Conservation (phyloP, 2,113 vertebrate species). For the Ceuthmochares aereus region DNA sequence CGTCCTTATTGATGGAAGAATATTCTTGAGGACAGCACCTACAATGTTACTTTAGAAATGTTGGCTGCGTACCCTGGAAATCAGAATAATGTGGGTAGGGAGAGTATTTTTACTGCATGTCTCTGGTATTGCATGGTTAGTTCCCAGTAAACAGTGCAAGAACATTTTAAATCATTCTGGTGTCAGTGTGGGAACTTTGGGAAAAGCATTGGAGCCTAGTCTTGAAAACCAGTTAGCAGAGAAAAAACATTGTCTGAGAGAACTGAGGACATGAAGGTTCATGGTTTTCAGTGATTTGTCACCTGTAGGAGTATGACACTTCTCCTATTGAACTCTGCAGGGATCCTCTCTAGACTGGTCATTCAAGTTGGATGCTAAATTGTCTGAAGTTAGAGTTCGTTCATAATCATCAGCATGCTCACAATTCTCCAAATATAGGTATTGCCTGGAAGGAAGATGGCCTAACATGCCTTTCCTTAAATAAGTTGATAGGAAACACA, state of each 20-base stretch:
- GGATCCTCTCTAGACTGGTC: background rate
- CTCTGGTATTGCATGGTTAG: background rate
- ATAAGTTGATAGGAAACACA: background rate
- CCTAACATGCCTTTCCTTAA: background rate
- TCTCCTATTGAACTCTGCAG: background rate
- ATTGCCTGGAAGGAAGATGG: background rate
- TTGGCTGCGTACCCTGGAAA: background rate
- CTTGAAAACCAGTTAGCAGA: background rate
- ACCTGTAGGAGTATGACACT: background rate
- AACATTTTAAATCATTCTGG: background rate
- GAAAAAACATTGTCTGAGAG: background rate
- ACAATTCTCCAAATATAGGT: background rate
- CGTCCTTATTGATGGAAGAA: slow-evolving; percentile 13
- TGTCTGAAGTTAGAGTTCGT: background rate
- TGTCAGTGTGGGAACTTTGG: background rate
- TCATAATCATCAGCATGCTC: background rate
- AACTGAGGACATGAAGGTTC: background rate
- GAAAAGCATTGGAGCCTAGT: background rate
- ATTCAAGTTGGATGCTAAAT: background rate
- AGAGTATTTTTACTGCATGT: background rate
- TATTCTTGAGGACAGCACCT: slow-evolving; percentile 36
- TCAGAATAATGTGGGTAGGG: background rate
- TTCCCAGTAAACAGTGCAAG: background rate
- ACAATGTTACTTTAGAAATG: background rate
- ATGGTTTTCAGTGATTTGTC: background rate